Percentiles rank a stretch among this genome's conserved stretches.
phyloP scores from a whole-genome alignment of 2,113 vertebrate species.

The Cacatua alba region DNA sequence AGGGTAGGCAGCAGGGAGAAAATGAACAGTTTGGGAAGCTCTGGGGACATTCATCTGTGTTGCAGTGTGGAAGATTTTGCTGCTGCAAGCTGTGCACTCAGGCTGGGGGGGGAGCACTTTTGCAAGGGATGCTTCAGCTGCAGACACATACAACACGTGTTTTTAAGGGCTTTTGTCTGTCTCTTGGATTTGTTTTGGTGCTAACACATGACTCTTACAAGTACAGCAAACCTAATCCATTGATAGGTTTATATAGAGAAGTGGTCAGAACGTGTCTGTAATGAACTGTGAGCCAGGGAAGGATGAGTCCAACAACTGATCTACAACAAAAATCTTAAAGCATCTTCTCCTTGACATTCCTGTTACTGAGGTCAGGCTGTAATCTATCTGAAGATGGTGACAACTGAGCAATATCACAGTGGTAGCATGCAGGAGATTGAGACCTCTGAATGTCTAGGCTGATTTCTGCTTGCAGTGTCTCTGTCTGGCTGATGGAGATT shows the following conservation, averaged over 20 bases:
- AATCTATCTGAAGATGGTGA: constrained; percentile 52
- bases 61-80: constrained; percentile 22
- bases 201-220: constrained; percentile 24
- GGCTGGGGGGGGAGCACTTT: constrained; percentile 1
- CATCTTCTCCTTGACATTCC: constrained; percentile 52
- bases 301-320: constrained; percentile 34
- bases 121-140: not conserved
- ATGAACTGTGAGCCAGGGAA: not conserved
- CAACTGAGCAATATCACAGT: constrained; percentile 38
- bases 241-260: constrained; percentile 43
- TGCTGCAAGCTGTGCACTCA: constrained; percentile 17
- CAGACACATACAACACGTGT: not conserved
- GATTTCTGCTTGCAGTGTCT: constrained; percentile 20
- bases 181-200: constrained; percentile 51
- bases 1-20: constrained; percentile 49
- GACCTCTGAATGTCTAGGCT: constrained; percentile 41
- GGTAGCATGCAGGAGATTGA: not conserved
- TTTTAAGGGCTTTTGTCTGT: constrained; percentile 60
- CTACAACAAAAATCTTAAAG: constrained; percentile 48
- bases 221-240: constrained; percentile 36
- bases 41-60: constrained; percentile 7
- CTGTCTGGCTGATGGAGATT: constrained; percentile 44
- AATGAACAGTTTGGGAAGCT: constrained; percentile 52
- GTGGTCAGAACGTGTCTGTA: not conserved
- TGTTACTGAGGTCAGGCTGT: constrained; percentile 43